phyloP scores from a whole-genome alignment of 1,140 invertebrate species.

The Ridgeia piscesae region DNA sequence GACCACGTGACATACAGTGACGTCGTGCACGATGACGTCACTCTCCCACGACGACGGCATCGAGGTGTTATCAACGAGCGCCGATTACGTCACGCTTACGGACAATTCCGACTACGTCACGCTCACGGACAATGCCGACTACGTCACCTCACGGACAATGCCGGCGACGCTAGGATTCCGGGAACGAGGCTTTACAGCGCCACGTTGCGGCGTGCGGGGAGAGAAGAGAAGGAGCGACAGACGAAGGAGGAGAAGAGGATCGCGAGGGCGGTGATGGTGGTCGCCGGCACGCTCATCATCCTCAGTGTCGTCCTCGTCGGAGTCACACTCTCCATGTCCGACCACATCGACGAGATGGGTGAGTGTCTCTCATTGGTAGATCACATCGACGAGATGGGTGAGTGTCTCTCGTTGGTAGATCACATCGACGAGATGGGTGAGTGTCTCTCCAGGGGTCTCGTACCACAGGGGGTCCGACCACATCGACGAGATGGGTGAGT shows the following conservation, averaged over 20 bases:
- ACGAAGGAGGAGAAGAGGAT: constrained; percentile 39
- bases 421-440: constrained; percentile 39
- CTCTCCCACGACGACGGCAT: constrained; percentile 23
- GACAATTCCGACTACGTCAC: neutral
- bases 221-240: constrained; percentile 12
- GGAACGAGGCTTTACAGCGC: neutral
- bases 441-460: too few species aligned
- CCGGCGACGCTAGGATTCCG: neutral
- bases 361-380: constrained; percentile 19
- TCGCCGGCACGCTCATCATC: constrained; percentile 37
- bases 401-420: constrained; percentile 37
- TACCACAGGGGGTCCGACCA: constrained; percentile 40
- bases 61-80: constrained; percentile 18
- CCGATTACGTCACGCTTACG: neutral
- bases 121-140: neutral
- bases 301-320: constrained; percentile 42
- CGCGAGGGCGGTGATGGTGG: constrained; percentile 38
- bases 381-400: constrained; percentile 35
- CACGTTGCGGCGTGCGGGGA: neutral
- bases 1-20: constrained; percentile 14
- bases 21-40: constrained; percentile 24
- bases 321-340: constrained; percentile 43
- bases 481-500: constrained; percentile 44
- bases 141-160: neutral
- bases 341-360: constrained; percentile 45